Evolutionary conservation across 2,797 vertebrate genomes (phyloP), one percentile per base, ranked within the genome.

Genomic region (Rhynchotus rufescens): DNA sequence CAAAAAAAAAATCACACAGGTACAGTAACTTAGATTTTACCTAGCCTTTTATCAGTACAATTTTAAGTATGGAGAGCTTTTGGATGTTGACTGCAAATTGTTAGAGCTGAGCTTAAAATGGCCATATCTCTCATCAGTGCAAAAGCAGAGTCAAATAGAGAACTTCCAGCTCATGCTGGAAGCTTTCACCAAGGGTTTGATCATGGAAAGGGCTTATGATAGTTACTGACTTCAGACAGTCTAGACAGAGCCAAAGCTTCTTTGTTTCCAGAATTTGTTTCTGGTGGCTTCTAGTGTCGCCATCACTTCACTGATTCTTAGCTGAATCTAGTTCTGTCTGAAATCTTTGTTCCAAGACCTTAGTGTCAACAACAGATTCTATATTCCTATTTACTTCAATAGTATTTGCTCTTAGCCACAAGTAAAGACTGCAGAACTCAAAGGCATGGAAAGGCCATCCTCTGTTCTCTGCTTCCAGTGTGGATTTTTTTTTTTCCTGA

Each of bases 341-440:
- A 89, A 94, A 84, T 49, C 86, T 44, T 84, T 72, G 57, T 88
- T 95, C 59, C 65, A 82, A 84, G 61, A 59, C n/a, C 49, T 86
- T 49, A 23, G 34, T 93, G 88, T 92, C 93, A 93, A 90, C 86
- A 92, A 45, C 67, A 92, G 84, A 95, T 85, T 85, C 42, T 66
- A 88, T 57, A 95, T 89, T 88, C 57, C 88, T 95, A 79, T 93
- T 94, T 91, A 90, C 85, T 88, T 80, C 86, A 88, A 80, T 86
- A 59, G 78, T 45, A 47, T 95, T 82, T 91, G 65, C 72, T 93
- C 84, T 86, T 77, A 91, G 72, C 86, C 94, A 81, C 91, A 93
- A 91, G 57, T 82, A 86, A 92, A 72, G 78, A 90, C 83, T 93
- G 76, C 91, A 94, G 83, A 94, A 96, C 64, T 88, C 69, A 65